Base-by-base conservation (phyloP, 1,140 invertebrate genomes). In the Lutraria rhynchaena region DNA sequence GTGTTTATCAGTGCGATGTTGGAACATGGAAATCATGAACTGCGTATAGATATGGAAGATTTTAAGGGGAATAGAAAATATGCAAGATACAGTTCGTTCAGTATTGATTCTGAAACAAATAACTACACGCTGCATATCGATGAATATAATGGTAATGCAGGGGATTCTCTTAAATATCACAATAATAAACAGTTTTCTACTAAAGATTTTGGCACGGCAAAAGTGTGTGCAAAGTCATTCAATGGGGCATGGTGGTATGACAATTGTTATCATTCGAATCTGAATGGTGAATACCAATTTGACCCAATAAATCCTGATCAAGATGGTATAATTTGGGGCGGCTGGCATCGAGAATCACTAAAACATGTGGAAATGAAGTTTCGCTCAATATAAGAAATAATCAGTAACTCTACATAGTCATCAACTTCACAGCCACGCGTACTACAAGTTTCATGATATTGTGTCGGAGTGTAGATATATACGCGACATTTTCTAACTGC, bases 1-100 rank as follows among this genome's bases (percentile, higher is more conserved):
- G 35, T 76, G n/a, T 51, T 55, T 15, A 57, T 84, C 11, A 55
- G 82, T 55, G 4, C 46, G 13, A 35, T 84, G 24, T 58, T 73
- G 1, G 98, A 98, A 90, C 31, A 27, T 9, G 33, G 41, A 24
- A n/a, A n/a, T 11, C 37, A 41, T 41, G 60, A 80, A 57, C 58
- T 85, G 15, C 58, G 81, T n/a, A 74, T 85, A 24, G 83, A 85
- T 17, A 24, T 85, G 35, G 75, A 73, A 37, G 75, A 85, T 27
- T 69, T 53, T 33, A 58, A 65, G 17, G 31, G 33, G 0, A n/a
- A 74, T 17, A 71, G 15, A 7, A 31, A 24, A 7, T 80, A 53
- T 63, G 74, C 74, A 0, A 51, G 60, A 49, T 82, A 82, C 41
- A 27, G 24, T 29, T 27, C 35, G 9, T 85, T 85, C 46, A 51